Evolutionary conservation across 2,888 invertebrate species (phyloP).

Genomic region (Neoascia interrupta): DNA sequence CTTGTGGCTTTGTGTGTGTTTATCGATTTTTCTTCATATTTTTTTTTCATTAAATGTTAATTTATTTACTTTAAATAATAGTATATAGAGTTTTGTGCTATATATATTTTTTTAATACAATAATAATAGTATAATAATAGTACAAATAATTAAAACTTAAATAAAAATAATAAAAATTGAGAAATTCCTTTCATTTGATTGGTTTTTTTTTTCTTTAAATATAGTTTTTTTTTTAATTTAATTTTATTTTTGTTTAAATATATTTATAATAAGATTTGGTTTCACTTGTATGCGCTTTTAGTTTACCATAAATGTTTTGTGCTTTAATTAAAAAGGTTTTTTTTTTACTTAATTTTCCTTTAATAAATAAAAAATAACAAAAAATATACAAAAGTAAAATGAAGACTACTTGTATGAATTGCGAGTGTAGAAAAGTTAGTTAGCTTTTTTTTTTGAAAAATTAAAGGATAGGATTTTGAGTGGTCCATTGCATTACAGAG

Average conservation of each 20-base stretch:
- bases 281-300: slow-evolving; percentile 67
- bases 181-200: slow-evolving; percentile 65
- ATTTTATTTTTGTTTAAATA: slow-evolving; percentile 55
- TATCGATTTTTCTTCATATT: slow-evolving; percentile 49
- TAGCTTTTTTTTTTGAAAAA: background rate
- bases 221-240: slow-evolving; percentile 40
- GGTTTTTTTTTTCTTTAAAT: slow-evolving; percentile 33
- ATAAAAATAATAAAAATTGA: slow-evolving; percentile 67
- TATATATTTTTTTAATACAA: slow-evolving; percentile 58
- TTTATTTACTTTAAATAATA: slow-evolving; percentile 65
- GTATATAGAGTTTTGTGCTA: slow-evolving; percentile 68
- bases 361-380: slow-evolving; percentile 17
- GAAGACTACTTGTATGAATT: background rate
- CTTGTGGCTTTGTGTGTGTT: slow-evolving; percentile 57
- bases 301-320: slow-evolving; percentile 65
- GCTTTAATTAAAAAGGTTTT: slow-evolving; percentile 48
- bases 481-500: slow-evolving; percentile 32
- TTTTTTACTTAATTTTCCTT: slow-evolving; percentile 4
- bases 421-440: slow-evolving; percentile 1
- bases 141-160: slow-evolving; percentile 67
- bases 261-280: slow-evolving; percentile 69
- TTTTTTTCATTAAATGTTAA: slow-evolving; percentile 50
- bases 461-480: slow-evolving; percentile 6
- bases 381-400: slow-evolving; percentile 18
- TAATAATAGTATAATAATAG: slow-evolving; percentile 61